Evolutionary conservation across 1,140 invertebrate genomes (phyloP).

Genomic region (Phenacoccus solenopsis): DNA sequence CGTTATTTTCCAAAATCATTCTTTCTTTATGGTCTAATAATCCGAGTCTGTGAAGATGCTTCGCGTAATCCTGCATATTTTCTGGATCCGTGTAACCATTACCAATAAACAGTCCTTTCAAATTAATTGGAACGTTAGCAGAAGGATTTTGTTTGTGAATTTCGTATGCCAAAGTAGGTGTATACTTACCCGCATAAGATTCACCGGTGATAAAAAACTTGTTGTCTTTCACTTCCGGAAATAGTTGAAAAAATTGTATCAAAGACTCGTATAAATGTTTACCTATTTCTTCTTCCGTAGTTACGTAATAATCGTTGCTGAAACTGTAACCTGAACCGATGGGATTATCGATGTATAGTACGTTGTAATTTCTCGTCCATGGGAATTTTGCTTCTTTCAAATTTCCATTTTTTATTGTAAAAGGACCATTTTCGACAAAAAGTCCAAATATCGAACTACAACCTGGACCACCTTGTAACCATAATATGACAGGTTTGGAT

Average conservation of each 20-base stretch:
- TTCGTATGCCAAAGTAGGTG: conserved; percentile 38
- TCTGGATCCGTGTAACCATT: conserved; percentile 73
- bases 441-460: too few species aligned
- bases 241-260: conserved; percentile 58
- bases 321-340: conserved; percentile 71
- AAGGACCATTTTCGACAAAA: too few species aligned
- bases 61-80: conserved; percentile 61
- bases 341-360: conserved; percentile 80
- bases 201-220: conserved; percentile 37
- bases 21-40: not conserved
- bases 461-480: too few species aligned
- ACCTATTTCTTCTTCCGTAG: conserved; percentile 51
- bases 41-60: conserved; percentile 69
- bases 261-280: conserved; percentile 50
- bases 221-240: conserved; percentile 26
- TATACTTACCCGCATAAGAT: conserved; percentile 45
- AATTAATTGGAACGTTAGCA: conserved; percentile 51
- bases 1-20: not conserved
- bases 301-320: conserved; percentile 50
- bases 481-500: conserved; percentile 45
- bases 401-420: too few species aligned
- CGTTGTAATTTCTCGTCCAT: conserved; percentile 58
- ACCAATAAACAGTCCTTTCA: conserved; percentile 64
- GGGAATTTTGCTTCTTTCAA: too few species aligned
- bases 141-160: conserved; percentile 37